Percentiles rank a stretch among this genome's conserved stretches.
Evolutionary conservation across 1,140 invertebrate species (phyloP).

Genomic region (Calephelis nemesis): DNA sequence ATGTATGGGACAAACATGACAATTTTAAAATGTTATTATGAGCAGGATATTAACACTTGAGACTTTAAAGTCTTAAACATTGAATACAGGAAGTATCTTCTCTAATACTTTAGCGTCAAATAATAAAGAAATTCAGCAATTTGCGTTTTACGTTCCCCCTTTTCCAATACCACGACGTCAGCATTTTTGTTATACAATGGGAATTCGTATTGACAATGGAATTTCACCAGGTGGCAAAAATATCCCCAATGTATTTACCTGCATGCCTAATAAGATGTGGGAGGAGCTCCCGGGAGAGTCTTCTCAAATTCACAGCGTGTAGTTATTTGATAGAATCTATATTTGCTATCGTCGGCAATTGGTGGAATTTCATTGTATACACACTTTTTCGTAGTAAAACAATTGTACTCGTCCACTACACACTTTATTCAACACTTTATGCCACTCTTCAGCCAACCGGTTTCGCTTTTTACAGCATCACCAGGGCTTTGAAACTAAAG

Average conservation of each 20-base stretch:
- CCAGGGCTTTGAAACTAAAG: no score
- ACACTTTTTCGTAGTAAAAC: no score
- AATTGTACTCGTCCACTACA: no score
- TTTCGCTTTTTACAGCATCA: no score
- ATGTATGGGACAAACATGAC: no score
- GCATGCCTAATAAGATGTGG: slow-evolving; percentile 11
- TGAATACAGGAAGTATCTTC: slow-evolving; percentile 33
- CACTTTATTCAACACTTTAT: no score
- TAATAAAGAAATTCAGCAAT: slow-evolving; percentile 62
- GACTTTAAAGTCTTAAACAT: not conserved
- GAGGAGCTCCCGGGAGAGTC: slow-evolving; percentile 19
- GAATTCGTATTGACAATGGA: slow-evolving; percentile 35
- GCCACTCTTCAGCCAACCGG: no score
- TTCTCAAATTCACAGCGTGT: slow-evolving; percentile 4
- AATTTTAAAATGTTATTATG: no score
- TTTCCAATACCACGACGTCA: slow-evolving; percentile 33
- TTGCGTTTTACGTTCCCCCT: slow-evolving; percentile 44
- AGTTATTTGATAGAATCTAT: not conserved
- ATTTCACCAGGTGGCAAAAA: slow-evolving; percentile 40
- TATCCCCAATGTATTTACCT: slow-evolving; percentile 26
- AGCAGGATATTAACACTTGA: no score
- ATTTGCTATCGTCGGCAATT: not conserved
- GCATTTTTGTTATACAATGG: slow-evolving; percentile 40
- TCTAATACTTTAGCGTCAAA: slow-evolving; percentile 46
- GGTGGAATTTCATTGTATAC: no score